phyloP scores from a whole-genome alignment of 2,888 invertebrate species.

The Chloromyia formosa region DNA sequence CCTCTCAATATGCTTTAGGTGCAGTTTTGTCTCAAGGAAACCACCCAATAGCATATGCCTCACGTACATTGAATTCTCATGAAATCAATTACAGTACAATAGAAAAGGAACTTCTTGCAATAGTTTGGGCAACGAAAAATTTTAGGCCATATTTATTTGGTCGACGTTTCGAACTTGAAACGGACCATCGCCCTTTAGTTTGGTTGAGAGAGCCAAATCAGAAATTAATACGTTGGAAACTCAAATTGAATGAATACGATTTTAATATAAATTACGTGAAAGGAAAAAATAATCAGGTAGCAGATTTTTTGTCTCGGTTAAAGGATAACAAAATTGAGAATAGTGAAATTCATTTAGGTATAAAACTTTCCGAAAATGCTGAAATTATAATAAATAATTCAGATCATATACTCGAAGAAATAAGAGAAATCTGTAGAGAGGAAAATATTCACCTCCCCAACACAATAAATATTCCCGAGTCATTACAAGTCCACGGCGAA shows the following conservation, averaged over 20 bases:
- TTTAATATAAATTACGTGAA: slow-evolving; percentile 30
- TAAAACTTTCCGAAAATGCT: neutral
- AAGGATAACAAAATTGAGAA: neutral
- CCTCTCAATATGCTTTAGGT: slow-evolving; percentile 52
- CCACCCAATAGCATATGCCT: slow-evolving; percentile 50
- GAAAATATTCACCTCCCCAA: neutral
- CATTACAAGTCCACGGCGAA: neutral
- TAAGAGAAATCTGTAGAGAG: slow-evolving; percentile 2
- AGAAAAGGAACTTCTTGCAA: slow-evolving; percentile 14
- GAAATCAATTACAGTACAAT: slow-evolving; percentile 17
- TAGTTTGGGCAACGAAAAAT: slow-evolving; percentile 29
- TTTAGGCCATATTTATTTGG: slow-evolving; percentile 27
- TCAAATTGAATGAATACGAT: slow-evolving; percentile 21
- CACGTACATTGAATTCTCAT: slow-evolving; percentile 7
- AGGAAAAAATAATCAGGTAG: slow-evolving; percentile 18
- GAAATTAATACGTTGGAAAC: slow-evolving; percentile 30
- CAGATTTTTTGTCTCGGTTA: slow-evolving; percentile 26
- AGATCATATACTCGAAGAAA: neutral
- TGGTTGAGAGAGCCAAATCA: slow-evolving; percentile 33
- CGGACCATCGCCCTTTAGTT: slow-evolving; percentile 11
- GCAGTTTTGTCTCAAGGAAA: slow-evolving; percentile 53
- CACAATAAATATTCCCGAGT: neutral
- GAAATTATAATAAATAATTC: neutral
- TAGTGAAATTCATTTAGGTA: neutral
- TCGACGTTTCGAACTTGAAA: slow-evolving; percentile 1